phyloP scores from a whole-genome alignment of 2,888 invertebrate species.

The Caenorhabditis afra region DNA sequence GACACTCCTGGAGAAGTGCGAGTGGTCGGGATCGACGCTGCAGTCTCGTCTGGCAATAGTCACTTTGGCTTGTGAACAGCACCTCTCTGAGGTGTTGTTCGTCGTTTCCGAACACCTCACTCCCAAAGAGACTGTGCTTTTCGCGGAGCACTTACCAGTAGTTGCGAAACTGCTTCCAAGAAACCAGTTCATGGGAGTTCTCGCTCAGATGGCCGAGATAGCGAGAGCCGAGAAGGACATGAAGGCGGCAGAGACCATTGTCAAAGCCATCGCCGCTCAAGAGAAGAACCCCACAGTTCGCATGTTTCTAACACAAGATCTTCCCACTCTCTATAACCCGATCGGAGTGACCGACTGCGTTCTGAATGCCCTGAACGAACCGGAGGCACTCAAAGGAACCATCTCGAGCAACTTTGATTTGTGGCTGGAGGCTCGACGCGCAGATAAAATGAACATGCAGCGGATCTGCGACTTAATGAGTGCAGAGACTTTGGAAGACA shows the following conservation, averaged over 20 bases:
- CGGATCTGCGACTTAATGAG: slow-evolving; percentile 11
- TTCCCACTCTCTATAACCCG: slow-evolving; percentile 15
- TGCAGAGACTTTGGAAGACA: no score
- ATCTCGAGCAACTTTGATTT: slow-evolving; percentile 33
- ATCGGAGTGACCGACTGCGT: slow-evolving; percentile 18
- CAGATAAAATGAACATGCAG: slow-evolving; percentile 29
- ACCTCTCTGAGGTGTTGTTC: slow-evolving; percentile 25
- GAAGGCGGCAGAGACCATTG: background rate
- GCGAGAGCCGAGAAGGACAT: slow-evolving; percentile 1
- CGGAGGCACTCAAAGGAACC: background rate
- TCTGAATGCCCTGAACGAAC: slow-evolving; percentile 24
- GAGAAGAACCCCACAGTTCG: slow-evolving; percentile 25
- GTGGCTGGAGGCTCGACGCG: slow-evolving; percentile 34
- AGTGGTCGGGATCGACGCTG: background rate
- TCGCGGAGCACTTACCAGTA: slow-evolving; percentile 6
- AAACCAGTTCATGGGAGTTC: slow-evolving; percentile 12
- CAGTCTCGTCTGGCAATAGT: slow-evolving; percentile 3
- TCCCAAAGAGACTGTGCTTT: background rate
- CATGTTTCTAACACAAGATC: background rate
- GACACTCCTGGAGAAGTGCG: slow-evolving; percentile 9
- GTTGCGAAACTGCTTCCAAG: slow-evolving; percentile 21
- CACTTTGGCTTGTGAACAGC: slow-evolving; percentile 47
- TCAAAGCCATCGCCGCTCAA: background rate
- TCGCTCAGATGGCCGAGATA: background rate
- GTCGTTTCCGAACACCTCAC: background rate